These are phyloP conservation scores for Cydia strobilella DNA, from an alignment of 1,140 invertebrate species.

Conservation along the genomic window DNA sequence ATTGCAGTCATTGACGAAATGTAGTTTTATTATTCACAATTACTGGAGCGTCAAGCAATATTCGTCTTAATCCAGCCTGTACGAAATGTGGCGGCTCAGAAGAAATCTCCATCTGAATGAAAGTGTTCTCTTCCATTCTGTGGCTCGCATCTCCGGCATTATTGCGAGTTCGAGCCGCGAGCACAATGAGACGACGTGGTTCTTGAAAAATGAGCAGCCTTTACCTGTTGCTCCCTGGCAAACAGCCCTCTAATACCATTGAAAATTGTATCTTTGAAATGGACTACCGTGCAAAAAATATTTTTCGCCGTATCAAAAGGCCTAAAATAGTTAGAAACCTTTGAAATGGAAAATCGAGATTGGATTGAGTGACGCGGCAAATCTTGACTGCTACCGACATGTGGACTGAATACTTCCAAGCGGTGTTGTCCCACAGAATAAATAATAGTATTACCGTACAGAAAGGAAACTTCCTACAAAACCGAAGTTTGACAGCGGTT, in stretches of 20 bases:
- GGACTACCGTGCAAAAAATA: background rate
- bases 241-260: slow-evolving; percentile 14
- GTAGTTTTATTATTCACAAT: slow-evolving; percentile 36
- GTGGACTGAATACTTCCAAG: background rate
- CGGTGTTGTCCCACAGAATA: too few species aligned
- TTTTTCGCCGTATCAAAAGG: background rate
- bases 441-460: too few species aligned
- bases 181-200: slow-evolving; percentile 33
- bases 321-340: background rate
- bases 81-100: slow-evolving; percentile 33
- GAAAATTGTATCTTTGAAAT: background rate
- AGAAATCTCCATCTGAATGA: slow-evolving; percentile 40
- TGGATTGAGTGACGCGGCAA: slow-evolving; percentile 1
- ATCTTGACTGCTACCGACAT: background rate
- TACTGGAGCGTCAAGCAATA: slow-evolving; percentile 37
- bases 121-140: slow-evolving; percentile 37
- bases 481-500: too few species aligned
- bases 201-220: slow-evolving; percentile 41
- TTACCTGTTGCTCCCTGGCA: slow-evolving; percentile 41
- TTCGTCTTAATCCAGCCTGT: slow-evolving; percentile 38
- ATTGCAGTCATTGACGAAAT: slow-evolving; percentile 28
- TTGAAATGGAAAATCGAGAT: background rate
- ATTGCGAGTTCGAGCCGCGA: slow-evolving; percentile 22
- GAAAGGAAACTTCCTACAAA: too few species aligned
- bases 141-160: slow-evolving; percentile 32